phyloP scores from a whole-genome alignment of 2,797 vertebrate genomes.

The Moxostoma hubbsi region DNA sequence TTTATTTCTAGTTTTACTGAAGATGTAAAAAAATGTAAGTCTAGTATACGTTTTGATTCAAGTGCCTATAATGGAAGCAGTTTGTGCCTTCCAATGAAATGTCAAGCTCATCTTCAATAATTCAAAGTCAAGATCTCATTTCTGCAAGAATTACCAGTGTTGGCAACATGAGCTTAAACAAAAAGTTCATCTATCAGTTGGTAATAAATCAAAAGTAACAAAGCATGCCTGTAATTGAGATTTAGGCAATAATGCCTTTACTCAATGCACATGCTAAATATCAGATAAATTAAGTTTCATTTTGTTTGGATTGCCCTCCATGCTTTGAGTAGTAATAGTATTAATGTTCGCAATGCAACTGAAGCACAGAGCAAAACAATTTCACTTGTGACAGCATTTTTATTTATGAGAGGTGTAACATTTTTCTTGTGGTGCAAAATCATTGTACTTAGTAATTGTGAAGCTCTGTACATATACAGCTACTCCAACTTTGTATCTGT shows the following conservation, averaged over 20 bases:
- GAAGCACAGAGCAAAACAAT: constrained; percentile 5
- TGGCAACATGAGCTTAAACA: constrained; percentile 15
- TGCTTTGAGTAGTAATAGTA: constrained; percentile 3
- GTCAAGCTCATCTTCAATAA: constrained; percentile 56
- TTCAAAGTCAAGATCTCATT: constrained; percentile 41
- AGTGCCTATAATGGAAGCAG: constrained; percentile 73
- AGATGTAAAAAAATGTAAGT: background rate
- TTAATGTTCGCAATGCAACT: constrained; percentile 22
- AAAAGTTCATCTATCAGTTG: constrained; percentile 3
- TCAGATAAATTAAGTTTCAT: background rate
- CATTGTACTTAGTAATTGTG: constrained; percentile 70
- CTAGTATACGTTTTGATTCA: constrained; percentile 63
- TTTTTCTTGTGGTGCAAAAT: constrained; percentile 66
- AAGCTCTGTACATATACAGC: constrained; percentile 76
- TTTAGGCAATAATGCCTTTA: background rate
- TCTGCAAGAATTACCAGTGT: constrained; percentile 44
- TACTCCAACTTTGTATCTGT: constrained; percentile 72
- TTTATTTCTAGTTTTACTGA: constrained; percentile 56
- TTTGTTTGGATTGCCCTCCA: background rate
- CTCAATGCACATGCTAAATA: background rate
- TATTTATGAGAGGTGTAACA: constrained; percentile 48
- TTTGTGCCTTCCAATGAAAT: constrained; percentile 50
- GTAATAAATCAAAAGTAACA: background rate
- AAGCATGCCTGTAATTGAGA: background rate
- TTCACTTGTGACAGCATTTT: constrained; percentile 45